Evolutionary conservation across 2,888 invertebrate species (phyloP).

Genomic region (Neoscelio sp.): DNA sequence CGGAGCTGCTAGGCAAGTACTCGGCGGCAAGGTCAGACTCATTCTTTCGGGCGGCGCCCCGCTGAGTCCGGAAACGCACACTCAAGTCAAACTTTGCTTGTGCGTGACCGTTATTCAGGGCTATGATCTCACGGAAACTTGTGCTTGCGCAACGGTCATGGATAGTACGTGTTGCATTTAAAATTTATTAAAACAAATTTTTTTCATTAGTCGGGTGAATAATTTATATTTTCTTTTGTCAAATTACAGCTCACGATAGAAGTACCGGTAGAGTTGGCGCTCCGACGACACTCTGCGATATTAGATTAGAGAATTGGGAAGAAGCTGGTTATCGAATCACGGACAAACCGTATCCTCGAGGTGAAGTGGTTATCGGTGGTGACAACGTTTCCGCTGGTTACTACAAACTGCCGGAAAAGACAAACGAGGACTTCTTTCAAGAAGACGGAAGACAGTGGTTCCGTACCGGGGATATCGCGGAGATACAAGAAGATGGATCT

Average conservation of each 20-base stretch:
- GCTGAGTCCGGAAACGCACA: slow-evolving; percentile 96
- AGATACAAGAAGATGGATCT: slow-evolving; percentile 96
- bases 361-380: slow-evolving; percentile 94
- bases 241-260: slow-evolving; percentile 84
- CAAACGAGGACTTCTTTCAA: slow-evolving; percentile 94
- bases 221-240: not conserved
- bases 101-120: slow-evolving; percentile 96
- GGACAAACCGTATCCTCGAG: slow-evolving; percentile 94
- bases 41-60: slow-evolving; percentile 98
- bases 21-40: slow-evolving; percentile 95
- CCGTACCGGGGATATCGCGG: slow-evolving; percentile 98
- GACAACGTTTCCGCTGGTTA: slow-evolving; percentile 97
- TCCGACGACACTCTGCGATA: slow-evolving; percentile 92
- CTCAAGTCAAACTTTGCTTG: slow-evolving; percentile 95
- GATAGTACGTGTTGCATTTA: slow-evolving; percentile 85
- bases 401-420: slow-evolving; percentile 95
- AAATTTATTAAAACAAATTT: not conserved
- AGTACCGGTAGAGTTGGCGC: slow-evolving; percentile 94
- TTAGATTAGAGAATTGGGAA: slow-evolving; percentile 95
- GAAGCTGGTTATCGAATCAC: slow-evolving; percentile 95
- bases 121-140: slow-evolving; percentile 98
- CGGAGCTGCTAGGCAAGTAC: slow-evolving; percentile 87
- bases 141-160: slow-evolving; percentile 95
- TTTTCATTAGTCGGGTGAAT: no score
- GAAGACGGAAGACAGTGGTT: slow-evolving; percentile 95